Conservation (phyloP, 2,888 invertebrate genomes). For the Eupithecia tripunctaria region DNA sequence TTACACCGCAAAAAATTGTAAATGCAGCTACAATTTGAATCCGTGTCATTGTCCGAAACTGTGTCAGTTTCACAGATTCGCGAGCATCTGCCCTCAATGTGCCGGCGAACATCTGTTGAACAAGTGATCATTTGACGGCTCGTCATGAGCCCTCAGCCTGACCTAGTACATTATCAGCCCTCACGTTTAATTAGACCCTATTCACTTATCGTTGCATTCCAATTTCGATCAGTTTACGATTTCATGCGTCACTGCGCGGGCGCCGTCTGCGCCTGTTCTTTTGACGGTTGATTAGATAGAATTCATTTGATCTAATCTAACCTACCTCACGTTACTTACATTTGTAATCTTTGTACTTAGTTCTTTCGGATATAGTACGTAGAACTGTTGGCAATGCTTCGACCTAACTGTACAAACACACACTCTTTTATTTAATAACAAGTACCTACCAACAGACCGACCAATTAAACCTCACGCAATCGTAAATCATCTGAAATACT, state of each 20-base stretch:
- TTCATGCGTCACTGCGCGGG: slow-evolving; percentile 65
- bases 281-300: slow-evolving; percentile 20
- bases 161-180: slow-evolving; percentile 69
- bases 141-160: slow-evolving; percentile 61
- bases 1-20: slow-evolving; percentile 30
- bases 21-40: slow-evolving; percentile 50
- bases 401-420: not conserved
- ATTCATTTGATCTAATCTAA: slow-evolving; percentile 12
- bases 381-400: not conserved
- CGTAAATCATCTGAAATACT: slow-evolving; percentile 75
- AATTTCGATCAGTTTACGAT: slow-evolving; percentile 71
- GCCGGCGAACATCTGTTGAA: slow-evolving; percentile 73
- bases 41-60: slow-evolving; percentile 56
- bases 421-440: slow-evolving; percentile 53
- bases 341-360: slow-evolving; percentile 1
- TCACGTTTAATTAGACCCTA: slow-evolving; percentile 76
- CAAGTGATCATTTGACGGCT: slow-evolving; percentile 50
- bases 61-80: slow-evolving; percentile 61
- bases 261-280: slow-evolving; percentile 33
- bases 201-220: slow-evolving; percentile 76
- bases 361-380: not conserved
- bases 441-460: slow-evolving; percentile 29
- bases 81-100: slow-evolving; percentile 72
- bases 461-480: slow-evolving; percentile 64
- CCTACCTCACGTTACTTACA: slow-evolving; percentile 9